phyloP scores from a whole-genome alignment of 1,140 invertebrate genomes.

The Adelges cooleyi region DNA sequence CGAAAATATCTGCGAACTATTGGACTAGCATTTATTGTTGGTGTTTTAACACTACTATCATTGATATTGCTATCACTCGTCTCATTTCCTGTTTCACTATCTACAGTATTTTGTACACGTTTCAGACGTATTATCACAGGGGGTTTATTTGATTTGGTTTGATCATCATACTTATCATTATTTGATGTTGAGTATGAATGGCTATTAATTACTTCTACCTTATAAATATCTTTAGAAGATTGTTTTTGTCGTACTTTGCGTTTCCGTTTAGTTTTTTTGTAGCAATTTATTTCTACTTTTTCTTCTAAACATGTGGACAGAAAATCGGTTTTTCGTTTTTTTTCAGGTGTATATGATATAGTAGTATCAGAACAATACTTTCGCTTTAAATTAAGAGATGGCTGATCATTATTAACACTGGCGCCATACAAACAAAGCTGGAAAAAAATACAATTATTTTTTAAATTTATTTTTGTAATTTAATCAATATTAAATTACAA shows the following conservation, averaged over 20 bases:
- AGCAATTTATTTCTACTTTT: background rate
- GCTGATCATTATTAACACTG: background rate
- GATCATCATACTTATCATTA: background rate
- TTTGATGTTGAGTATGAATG: background rate
- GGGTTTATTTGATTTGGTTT: background rate
- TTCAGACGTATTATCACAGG: conserved; percentile 16
- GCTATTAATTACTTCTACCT: conserved; percentile 3
- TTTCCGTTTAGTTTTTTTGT: conserved; percentile 15
- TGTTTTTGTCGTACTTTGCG: background rate
- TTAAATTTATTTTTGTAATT: too few relatives aligned
- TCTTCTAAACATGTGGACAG: background rate
- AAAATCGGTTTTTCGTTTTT: background rate
- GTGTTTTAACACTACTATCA: background rate
- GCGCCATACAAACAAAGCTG: background rate
- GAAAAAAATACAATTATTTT: background rate
- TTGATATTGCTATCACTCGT: background rate
- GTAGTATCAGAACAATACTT: background rate
- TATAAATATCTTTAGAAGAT: conserved; percentile 5
- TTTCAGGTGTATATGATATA: conserved; percentile 1
- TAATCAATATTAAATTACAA: too few relatives aligned
- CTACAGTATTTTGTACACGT: background rate
- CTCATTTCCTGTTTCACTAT: background rate
- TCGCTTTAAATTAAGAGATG: background rate
- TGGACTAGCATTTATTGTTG: background rate
- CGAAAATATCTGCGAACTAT: background rate